Base-by-base conservation (phyloP, 2,888 invertebrate species). In the Drepanosiphum platanoidis region DNA sequence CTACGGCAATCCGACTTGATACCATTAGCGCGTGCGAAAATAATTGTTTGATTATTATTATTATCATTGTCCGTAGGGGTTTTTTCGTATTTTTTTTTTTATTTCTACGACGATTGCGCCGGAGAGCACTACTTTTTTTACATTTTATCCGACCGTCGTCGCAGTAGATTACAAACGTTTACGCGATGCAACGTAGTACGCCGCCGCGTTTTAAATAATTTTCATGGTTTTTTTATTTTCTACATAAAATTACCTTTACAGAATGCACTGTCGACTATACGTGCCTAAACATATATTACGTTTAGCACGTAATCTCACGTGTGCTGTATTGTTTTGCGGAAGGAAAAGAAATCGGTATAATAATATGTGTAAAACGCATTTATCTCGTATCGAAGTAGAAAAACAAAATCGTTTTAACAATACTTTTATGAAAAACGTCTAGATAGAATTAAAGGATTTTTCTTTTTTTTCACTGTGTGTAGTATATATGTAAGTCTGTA, bases 351-450 rank as follows among this genome's bases (percentile, higher is more conserved):
- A 58, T 5, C 36, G 7, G n/a, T 36, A 11, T 36, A 36, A 75
- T 75, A 78, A 22, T n/a, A 18, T 52, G 22, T 9, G 27, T 34
- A 77, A 66, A 52, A 52, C 34, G 27, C 27, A 52, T 36, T 32
- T 18, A 9, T 66, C 22, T 32, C 11, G 7, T 46, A 13, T 13
- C 13, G 13, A 22, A 58, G 22, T 27, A 30, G 30, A 52, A 52
- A 80, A 80, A 32, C 30, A 52, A 80, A 58, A 52, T 18, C 8
- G 18, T 70, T 70, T 68, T 52, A 68, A 70, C 80, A 80, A 70
- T n/a, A n/a, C 80, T 80, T 32, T 68, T 70, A 58, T 70, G n/a
- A n/a, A 52, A 52, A 80, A 80, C 5, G 34, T 80, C 80, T 80
- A 70, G 36, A 70, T 52, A 18, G 52, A 80, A 22, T 52, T 71